These are phyloP conservation scores for Drosophila tsacasi DNA, from an alignment of 1,140 invertebrate species.

Conservation along the genomic window DNA sequence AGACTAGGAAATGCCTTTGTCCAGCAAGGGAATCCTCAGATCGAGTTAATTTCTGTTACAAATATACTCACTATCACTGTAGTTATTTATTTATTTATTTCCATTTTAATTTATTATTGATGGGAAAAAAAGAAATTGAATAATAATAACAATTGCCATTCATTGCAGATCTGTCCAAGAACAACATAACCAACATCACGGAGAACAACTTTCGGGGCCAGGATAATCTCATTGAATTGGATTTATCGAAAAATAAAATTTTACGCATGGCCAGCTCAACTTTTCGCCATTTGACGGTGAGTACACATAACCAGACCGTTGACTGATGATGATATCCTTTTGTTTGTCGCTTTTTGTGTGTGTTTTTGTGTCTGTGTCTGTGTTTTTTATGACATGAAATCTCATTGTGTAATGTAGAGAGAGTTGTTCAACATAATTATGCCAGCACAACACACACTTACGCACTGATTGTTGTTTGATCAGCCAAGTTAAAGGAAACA, in stretches of 20 bases:
- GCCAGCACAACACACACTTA: background rate
- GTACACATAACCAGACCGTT: slow-evolving; percentile 41
- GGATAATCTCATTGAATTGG: slow-evolving; percentile 91
- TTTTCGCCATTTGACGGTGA: slow-evolving; percentile 89
- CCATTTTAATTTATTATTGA: slow-evolving; percentile 22
- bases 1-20: slow-evolving; percentile 1
- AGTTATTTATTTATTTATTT: background rate
- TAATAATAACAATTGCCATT: slow-evolving; percentile 3
- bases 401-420: slow-evolving; percentile 9
- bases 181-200: slow-evolving; percentile 91
- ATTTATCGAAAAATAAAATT: slow-evolving; percentile 93
- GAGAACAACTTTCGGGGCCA: slow-evolving; percentile 93
- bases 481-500: slow-evolving; percentile 5
- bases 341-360: background rate
- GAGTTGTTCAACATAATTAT: slow-evolving; percentile 13
- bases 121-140: background rate
- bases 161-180: slow-evolving; percentile 89
- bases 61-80: background rate
- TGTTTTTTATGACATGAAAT: slow-evolving; percentile 5
- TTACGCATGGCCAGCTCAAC: slow-evolving; percentile 90
- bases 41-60: background rate
- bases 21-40: slow-evolving; percentile 2
- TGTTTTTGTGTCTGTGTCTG: background rate
- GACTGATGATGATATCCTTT: slow-evolving; percentile 18
- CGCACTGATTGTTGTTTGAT: slow-evolving; percentile 1